Conservation (phyloP, 2,797 vertebrate genomes). For the Notamacropus eugenii region DNA sequence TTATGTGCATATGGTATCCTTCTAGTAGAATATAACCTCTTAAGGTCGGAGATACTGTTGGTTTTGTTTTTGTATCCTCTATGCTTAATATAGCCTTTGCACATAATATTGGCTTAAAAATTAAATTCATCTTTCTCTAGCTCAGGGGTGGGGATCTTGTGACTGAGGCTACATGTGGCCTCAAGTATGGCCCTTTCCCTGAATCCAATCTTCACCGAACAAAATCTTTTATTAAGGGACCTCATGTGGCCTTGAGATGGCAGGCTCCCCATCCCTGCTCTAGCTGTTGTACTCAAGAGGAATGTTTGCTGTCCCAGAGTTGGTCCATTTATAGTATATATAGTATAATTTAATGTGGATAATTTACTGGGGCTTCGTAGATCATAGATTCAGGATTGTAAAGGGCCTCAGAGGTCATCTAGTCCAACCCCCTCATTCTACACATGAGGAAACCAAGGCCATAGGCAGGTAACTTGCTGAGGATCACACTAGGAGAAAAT, state of each 20-base stretch:
- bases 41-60: not conserved
- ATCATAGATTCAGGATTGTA: not conserved
- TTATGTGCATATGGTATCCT: not conserved
- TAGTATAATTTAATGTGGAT: not conserved
- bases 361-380: not conserved
- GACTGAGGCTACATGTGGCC: no score
- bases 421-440: not conserved
- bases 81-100: not conserved
- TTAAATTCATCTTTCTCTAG: not conserved
- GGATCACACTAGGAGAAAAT: not conserved
- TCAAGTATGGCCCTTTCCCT: no score
- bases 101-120: not conserved
- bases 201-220: no score
- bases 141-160: no score
- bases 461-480: not conserved
- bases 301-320: not conserved
- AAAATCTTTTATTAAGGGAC: no score
- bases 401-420: not conserved
- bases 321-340: not conserved
- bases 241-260: no score
- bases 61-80: not conserved
- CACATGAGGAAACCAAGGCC: not conserved
- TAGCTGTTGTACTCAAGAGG: not conserved
- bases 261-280: no score
- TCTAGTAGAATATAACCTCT: not conserved